Conservation (phyloP, 1,140 invertebrate genomes). For the Drosophila ironensis region DNA sequence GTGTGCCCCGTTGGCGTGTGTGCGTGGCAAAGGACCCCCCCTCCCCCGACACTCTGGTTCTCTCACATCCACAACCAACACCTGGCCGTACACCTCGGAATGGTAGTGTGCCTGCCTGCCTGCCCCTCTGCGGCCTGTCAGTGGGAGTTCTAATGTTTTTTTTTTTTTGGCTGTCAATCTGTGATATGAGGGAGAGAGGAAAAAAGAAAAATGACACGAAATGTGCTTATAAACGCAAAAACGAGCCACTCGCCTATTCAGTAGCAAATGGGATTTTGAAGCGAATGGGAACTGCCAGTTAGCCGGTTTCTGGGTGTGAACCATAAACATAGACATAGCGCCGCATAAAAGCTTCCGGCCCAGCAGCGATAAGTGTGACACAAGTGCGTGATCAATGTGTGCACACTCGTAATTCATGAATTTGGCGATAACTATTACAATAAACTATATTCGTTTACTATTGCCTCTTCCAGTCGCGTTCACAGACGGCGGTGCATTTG, state of each 20-base stretch:
- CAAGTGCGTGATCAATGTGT: constrained; percentile 7
- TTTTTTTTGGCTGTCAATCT: constrained; percentile 66
- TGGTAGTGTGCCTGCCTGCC: background rate
- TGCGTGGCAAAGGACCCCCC: constrained; percentile 56
- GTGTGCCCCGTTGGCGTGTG: constrained; percentile 47
- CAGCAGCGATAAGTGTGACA: constrained; percentile 20
- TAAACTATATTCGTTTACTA: background rate
- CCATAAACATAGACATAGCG: constrained; percentile 20
- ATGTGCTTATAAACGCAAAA: constrained; percentile 74
- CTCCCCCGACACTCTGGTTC: no score
- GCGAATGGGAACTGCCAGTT: constrained; percentile 52
- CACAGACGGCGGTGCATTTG: constrained; percentile 95
- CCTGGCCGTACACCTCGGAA: constrained; percentile 22
- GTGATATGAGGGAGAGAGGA: constrained; percentile 55
- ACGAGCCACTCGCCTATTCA: constrained; percentile 51
- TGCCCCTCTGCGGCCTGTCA: constrained; percentile 20
- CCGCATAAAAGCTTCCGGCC: background rate
- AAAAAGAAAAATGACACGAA: constrained; percentile 70
- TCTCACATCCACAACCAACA: constrained; percentile 23
- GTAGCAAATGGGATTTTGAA: constrained; percentile 73
- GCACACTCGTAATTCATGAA: background rate
- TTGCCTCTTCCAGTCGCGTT: constrained; percentile 82
- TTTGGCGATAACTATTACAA: background rate
- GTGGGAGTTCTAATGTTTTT: constrained; percentile 24
- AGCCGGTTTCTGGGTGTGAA: constrained; percentile 38